Conservation (phyloP, 2,888 invertebrate genomes). For the Antheraea yamamai region DNA sequence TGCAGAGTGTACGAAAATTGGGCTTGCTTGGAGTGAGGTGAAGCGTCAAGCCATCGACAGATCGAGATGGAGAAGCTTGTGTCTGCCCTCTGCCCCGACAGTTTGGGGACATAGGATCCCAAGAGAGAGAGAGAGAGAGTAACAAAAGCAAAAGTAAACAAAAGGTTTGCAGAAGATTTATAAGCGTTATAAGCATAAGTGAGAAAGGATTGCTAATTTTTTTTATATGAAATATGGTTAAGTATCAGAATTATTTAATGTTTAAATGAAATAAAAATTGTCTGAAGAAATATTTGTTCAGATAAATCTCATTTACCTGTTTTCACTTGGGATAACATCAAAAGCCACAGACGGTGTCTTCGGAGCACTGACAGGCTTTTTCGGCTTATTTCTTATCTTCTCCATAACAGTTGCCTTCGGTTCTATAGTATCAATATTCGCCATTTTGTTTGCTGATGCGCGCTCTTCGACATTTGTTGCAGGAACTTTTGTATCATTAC, state of each 20-base stretch:
- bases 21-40: too few relatives aligned
- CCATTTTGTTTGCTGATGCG: slow-evolving; percentile 57
- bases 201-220: too few relatives aligned
- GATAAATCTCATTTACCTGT: slow-evolving; percentile 54
- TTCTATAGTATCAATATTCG: slow-evolving; percentile 52
- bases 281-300: not conserved
- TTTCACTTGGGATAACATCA: slow-evolving; percentile 77
- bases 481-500: slow-evolving; percentile 44
- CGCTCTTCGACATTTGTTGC: slow-evolving; percentile 58
- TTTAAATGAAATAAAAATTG: not conserved
- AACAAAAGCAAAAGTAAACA: too few relatives aligned
- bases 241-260: not conserved
- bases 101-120: too few relatives aligned
- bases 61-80: too few relatives aligned
- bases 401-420: slow-evolving; percentile 39
- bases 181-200: too few relatives aligned
- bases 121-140: too few relatives aligned
- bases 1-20: too few relatives aligned
- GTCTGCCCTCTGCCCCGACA: too few relatives aligned
- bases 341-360: slow-evolving; percentile 74
- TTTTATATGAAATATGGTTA: too few relatives aligned
- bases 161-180: too few relatives aligned
- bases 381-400: slow-evolving; percentile 42
- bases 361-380: slow-evolving; percentile 53
- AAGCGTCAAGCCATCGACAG: too few relatives aligned